Percentiles rank a stretch among this genome's conserved stretches.
Conservation (phyloP, 2,113 vertebrate species). For the Caracal caracal region DNA sequence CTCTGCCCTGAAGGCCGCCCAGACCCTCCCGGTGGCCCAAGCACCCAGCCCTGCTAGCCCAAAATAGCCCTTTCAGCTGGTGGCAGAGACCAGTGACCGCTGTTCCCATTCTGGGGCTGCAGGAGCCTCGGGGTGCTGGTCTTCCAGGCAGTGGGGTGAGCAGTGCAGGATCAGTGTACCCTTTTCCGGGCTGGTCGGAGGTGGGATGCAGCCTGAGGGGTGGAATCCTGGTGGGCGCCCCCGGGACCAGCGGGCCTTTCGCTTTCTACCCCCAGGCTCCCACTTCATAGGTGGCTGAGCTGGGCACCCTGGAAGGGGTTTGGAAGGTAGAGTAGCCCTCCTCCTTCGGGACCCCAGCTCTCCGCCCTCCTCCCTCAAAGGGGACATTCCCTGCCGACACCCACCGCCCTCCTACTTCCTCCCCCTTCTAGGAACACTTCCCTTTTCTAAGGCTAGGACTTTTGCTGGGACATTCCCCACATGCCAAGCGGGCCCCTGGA, state of each 20-base stretch:
- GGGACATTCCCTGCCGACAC: neutral
- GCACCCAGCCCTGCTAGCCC: neutral
- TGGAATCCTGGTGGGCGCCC: neutral
- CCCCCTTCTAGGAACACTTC: neutral
- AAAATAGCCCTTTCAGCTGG: neutral
- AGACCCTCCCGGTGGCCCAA: neutral
- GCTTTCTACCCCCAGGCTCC: neutral
- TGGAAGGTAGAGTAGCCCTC: neutral
- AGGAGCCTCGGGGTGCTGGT: neutral
- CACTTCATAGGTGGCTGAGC: neutral
- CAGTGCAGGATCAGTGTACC: too few relatives aligned
- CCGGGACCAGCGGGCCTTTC: neutral
- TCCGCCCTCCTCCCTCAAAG: neutral
- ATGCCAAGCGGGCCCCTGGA: slow-evolving; percentile 69
- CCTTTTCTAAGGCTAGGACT: slow-evolving; percentile 54
- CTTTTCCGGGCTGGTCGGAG: neutral
- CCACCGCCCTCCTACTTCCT: too few relatives aligned
- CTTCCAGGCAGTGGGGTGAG: neutral
- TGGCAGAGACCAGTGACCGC: neutral
- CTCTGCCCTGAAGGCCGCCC: neutral
- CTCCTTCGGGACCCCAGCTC: neutral
- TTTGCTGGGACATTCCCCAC: slow-evolving; percentile 70
- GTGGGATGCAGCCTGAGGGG: neutral
- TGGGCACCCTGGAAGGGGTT: neutral
- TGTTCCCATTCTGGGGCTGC: neutral